Conservation (phyloP, 2,113 vertebrate species). For the Lanius ludovicianus region DNA sequence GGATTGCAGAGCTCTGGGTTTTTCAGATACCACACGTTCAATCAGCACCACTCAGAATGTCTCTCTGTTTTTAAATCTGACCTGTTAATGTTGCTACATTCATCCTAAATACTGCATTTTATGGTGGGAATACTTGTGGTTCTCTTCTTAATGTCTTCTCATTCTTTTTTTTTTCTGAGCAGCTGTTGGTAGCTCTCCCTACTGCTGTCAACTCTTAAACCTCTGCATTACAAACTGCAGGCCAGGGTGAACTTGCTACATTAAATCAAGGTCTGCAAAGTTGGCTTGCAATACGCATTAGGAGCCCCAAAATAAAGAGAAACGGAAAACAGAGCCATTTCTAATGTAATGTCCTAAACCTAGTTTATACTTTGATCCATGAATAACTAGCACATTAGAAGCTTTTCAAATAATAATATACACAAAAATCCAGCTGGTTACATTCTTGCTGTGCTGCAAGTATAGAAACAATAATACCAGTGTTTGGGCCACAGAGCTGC, state of each 20-base stretch:
- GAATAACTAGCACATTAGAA: neutral
- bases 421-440: constrained; percentile 1
- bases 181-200: constrained; percentile 46
- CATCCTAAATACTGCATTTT: constrained; percentile 33
- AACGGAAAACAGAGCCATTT: neutral
- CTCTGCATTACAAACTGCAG: constrained; percentile 32
- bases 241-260: neutral
- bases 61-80: constrained; percentile 44
- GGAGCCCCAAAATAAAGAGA: neutral
- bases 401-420: neutral
- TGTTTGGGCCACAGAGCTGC: neutral
- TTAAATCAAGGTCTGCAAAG: neutral
- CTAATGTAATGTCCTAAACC: neutral
- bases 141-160: neutral
- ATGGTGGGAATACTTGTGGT: constrained; percentile 19
- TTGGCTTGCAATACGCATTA: neutral
- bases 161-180: constrained; percentile 8
- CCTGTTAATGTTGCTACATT: neutral
- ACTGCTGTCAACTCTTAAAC: constrained; percentile 15
- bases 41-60: neutral
- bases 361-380: neutral
- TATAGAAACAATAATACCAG: neutral
- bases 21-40: constrained; percentile 8
- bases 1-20: constrained; percentile 25
- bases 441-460: neutral